Percentiles rank a stretch among this genome's conserved stretches.
phyloP scores from a whole-genome alignment of 2,797 vertebrate species.

The Sebastiscus albofasciatus region DNA sequence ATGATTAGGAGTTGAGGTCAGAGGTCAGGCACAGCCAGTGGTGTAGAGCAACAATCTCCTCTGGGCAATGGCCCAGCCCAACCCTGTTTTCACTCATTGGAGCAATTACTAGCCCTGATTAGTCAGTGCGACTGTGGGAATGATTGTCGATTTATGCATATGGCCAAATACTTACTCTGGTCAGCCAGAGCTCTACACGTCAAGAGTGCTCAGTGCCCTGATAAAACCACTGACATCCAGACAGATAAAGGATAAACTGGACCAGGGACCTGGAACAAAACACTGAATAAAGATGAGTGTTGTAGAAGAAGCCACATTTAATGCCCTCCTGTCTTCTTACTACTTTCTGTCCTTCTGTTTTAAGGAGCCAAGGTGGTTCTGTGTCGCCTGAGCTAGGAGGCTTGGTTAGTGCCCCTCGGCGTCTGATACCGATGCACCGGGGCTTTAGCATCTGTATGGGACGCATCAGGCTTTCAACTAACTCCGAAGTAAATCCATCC shows the following conservation, averaged over 20 bases:
- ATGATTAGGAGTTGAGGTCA: constrained; percentile 70
- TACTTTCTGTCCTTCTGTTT: neutral
- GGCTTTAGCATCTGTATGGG: neutral
- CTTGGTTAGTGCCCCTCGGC: neutral
- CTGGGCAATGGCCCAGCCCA: constrained; percentile 36
- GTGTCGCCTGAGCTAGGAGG: neutral
- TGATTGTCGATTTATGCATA: constrained; percentile 58
- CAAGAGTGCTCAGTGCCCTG: neutral
- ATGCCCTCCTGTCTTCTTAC: neutral
- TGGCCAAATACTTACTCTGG: constrained; percentile 7
- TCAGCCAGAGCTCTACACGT: neutral
- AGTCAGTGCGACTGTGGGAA: constrained; percentile 44
- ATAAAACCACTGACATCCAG: neutral
- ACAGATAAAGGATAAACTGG: neutral
- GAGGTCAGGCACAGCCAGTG: constrained; percentile 47
- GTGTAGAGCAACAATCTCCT: constrained; percentile 48
- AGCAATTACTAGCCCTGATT: constrained; percentile 63
- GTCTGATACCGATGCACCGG: neutral
- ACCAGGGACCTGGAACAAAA: neutral
- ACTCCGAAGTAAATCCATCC: neutral
- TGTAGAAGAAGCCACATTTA: neutral
- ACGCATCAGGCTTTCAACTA: neutral
- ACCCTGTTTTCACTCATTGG: constrained; percentile 40
- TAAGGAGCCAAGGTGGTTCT: neutral
- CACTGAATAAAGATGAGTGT: neutral